phyloP scores from a whole-genome alignment of 1,140 invertebrate genomes.

The Drosophila sp. region DNA sequence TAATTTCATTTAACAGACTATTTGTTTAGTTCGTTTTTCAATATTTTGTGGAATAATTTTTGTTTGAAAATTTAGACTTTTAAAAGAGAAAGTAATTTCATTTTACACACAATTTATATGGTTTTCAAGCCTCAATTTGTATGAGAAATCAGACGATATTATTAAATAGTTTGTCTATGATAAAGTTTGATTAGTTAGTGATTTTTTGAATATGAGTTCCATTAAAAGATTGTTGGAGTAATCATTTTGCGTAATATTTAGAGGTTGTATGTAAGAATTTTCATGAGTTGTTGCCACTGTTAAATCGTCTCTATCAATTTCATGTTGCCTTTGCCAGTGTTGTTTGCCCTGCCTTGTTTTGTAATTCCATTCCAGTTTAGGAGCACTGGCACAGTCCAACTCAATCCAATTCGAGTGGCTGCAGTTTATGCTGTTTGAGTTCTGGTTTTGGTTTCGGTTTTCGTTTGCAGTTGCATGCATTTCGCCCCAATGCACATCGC shows the following conservation, averaged over 20 bases:
- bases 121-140: too few relatives aligned
- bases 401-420: constrained; percentile 67
- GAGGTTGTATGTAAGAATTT: neutral
- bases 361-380: constrained; percentile 16
- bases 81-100: too few relatives aligned
- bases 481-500: constrained; percentile 32
- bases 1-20: too few relatives aligned
- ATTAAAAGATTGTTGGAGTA: neutral
- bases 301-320: neutral
- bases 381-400: constrained; percentile 32
- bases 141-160: too few relatives aligned
- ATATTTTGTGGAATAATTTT: too few relatives aligned
- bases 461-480: constrained; percentile 37
- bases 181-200: too few relatives aligned
- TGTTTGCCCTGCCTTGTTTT: constrained; percentile 4
- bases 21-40: too few relatives aligned
- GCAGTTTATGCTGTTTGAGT: constrained; percentile 70
- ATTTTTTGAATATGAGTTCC: too few relatives aligned
- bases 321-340: neutral
- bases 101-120: too few relatives aligned
- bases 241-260: too few relatives aligned
- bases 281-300: neutral
- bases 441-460: constrained; percentile 49
- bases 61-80: too few relatives aligned
- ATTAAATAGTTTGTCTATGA: too few relatives aligned